A percentile compares a stretch with the other conserved stretches of the same genome.
phyloP scores from a whole-genome alignment of 2,888 invertebrate genomes.

The Siphlonurus alternatus region DNA sequence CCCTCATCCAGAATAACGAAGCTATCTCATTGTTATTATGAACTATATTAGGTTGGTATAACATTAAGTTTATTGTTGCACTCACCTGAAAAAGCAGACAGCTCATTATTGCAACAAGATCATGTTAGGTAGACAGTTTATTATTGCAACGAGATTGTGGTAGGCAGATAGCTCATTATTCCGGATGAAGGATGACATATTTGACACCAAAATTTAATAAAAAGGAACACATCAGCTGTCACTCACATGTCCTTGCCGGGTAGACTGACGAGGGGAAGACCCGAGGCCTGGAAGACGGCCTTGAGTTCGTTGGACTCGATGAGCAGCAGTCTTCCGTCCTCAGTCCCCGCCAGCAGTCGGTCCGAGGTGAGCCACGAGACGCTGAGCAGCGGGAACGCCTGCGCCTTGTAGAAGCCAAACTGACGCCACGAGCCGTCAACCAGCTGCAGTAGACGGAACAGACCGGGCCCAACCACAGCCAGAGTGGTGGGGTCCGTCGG shows the following conservation, averaged over 20 bases:
- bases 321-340: conserved; percentile 54
- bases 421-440: conserved; percentile 64
- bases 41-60: too few species aligned
- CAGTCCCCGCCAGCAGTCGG: conserved; percentile 65
- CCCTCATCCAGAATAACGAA: too few species aligned
- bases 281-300: conserved; percentile 39
- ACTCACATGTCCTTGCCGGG: conserved; percentile 33
- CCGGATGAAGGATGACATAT: too few species aligned
- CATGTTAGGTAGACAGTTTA: too few species aligned
- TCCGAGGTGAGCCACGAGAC: conserved; percentile 73
- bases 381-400: conserved; percentile 52
- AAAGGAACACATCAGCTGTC: too few species aligned
- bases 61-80: too few species aligned
- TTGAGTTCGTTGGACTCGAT: conserved; percentile 76
- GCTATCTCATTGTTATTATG: too few species aligned
- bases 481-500: conserved; percentile 58
- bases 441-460: conserved; percentile 58
- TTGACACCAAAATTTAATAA: too few species aligned
- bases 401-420: conserved; percentile 70
- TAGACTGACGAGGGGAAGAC: background rate
- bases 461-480: conserved; percentile 42
- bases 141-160: too few species aligned
- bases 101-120: too few species aligned
- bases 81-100: too few species aligned
- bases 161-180: too few species aligned